Percentiles rank a stretch among this genome's conserved stretches.
Conservation (phyloP, 2,113 vertebrate species). For the Mohoua ochrocephala region DNA sequence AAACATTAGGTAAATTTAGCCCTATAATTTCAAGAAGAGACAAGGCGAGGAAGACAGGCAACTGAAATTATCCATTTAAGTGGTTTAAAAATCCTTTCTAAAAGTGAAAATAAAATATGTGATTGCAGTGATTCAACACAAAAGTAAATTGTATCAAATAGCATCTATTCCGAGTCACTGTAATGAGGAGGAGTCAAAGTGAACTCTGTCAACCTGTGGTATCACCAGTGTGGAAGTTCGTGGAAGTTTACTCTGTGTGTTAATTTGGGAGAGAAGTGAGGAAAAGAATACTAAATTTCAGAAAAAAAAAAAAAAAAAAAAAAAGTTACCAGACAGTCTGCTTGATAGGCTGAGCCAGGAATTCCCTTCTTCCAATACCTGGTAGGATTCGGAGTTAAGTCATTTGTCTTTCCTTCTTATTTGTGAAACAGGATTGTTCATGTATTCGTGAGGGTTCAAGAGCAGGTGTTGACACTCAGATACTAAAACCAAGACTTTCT, state of each 20-base stretch:
- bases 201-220: neutral
- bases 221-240: neutral
- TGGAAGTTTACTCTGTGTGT: neutral
- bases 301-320: neutral
- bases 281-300: neutral
- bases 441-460: neutral
- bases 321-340: neutral
- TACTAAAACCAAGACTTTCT: neutral
- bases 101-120: neutral
- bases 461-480: neutral
- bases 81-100: neutral
- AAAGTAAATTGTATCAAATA: neutral
- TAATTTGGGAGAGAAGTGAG: neutral
- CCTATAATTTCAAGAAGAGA: neutral
- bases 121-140: neutral
- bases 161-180: neutral
- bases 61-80: neutral
- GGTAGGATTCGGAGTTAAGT: neutral
- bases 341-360: neutral
- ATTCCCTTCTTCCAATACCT: neutral
- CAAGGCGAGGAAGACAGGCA: fast-evolving
- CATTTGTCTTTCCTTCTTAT: neutral
- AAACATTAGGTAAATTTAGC: neutral
- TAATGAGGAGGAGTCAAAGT: neutral
- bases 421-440: neutral